phyloP scores from a whole-genome alignment of 2,797 vertebrate genomes.

The Parambassis ranga region DNA sequence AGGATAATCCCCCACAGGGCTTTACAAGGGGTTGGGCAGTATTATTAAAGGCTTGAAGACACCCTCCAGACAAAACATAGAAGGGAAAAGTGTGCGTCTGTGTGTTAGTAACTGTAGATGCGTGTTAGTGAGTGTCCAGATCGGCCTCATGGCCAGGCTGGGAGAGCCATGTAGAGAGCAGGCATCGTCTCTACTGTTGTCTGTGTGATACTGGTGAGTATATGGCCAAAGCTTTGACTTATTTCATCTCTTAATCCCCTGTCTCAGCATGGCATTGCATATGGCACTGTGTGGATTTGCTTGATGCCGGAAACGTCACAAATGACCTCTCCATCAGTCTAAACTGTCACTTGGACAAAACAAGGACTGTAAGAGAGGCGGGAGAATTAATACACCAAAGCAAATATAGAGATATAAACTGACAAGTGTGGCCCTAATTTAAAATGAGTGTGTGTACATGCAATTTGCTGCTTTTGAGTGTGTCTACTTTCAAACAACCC shows the following conservation, averaged over 20 bases:
- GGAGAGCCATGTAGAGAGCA: slow-evolving; percentile 43
- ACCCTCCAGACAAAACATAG: slow-evolving; percentile 32
- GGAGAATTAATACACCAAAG: slow-evolving; percentile 25
- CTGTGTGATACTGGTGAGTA: slow-evolving; percentile 46
- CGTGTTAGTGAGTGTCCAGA: slow-evolving; percentile 20
- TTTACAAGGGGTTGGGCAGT: slow-evolving; percentile 23
- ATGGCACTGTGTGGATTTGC: slow-evolving; percentile 25
- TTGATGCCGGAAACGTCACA: slow-evolving; percentile 1
- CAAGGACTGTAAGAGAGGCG: not conserved
- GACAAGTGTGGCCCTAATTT: slow-evolving; percentile 46
- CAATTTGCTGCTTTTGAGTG: not conserved
- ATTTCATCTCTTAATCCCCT: slow-evolving; percentile 61
- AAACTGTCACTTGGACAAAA: slow-evolving; percentile 18
- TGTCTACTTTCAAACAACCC: slow-evolving; percentile 46
- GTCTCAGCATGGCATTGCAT: slow-evolving; percentile 36
- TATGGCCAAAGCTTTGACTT: slow-evolving; percentile 34
- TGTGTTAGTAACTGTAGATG: not conserved
- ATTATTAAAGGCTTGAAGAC: slow-evolving; percentile 38
- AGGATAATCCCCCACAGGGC: slow-evolving; percentile 50
- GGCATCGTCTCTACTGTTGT: slow-evolving; percentile 31
- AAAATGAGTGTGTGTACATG: not conserved
- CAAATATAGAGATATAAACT: slow-evolving; percentile 32
- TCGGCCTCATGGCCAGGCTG: slow-evolving; percentile 19
- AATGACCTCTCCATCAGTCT: slow-evolving; percentile 1
- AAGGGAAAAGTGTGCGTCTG: slow-evolving; percentile 14